Evolutionary conservation across 2,888 invertebrate species (phyloP).

Genomic region (Drosophila kanekoi): DNA sequence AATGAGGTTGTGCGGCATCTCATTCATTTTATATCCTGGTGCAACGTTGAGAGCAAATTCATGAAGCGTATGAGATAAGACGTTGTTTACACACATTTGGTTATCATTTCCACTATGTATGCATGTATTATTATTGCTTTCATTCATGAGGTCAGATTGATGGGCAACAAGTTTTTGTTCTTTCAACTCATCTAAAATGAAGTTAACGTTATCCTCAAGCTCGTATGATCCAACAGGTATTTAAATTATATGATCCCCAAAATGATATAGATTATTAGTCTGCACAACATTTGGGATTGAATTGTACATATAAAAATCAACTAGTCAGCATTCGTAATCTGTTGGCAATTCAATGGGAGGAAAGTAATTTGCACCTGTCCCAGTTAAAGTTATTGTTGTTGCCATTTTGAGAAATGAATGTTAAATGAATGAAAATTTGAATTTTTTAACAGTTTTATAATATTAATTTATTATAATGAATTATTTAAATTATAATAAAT

Average conservation of each 20-base stretch:
- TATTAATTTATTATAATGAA: neutral
- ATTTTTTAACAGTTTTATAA: neutral
- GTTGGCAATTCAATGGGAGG: neutral
- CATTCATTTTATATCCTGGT: too few species aligned
- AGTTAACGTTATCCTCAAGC: too few species aligned
- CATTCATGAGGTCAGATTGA: neutral
- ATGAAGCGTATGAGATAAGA: too few species aligned
- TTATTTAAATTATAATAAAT: too few species aligned
- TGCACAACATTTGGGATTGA: neutral
- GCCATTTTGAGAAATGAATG: neutral
- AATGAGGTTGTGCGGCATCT: too few species aligned
- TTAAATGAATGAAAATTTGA: neutral
- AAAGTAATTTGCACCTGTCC: neutral
- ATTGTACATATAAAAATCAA: neutral
- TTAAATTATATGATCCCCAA: neutral
- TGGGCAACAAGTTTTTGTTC: too few species aligned
- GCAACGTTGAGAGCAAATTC: too few species aligned
- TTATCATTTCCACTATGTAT: too few species aligned
- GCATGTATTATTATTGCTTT: neutral
- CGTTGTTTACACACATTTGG: too few species aligned
- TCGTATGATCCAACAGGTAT: neutral
- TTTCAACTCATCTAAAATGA: too few species aligned
- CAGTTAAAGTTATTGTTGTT: neutral
- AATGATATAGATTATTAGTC: neutral
- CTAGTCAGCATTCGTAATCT: neutral